These are phyloP conservation scores for Erinaceus europaeus DNA, from an alignment of 2,113 vertebrate genomes.

Conservation along the genomic window DNA sequence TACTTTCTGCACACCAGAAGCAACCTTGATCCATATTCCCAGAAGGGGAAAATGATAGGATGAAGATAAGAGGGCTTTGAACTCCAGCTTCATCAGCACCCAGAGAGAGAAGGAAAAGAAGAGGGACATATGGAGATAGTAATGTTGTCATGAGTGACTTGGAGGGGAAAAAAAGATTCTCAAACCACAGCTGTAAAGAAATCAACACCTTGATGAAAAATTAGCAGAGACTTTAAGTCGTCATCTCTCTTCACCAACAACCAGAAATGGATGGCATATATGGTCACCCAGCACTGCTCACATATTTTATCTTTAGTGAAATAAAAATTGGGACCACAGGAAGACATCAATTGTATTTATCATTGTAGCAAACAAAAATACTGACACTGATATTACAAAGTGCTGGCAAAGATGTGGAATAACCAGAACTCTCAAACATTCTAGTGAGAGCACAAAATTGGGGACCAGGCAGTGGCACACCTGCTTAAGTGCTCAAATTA, in stretches of 20 bases:
- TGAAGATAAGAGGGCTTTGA: too few relatives aligned
- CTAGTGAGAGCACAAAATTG: background rate
- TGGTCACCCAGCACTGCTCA: background rate
- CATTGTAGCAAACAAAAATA: conserved; percentile 28
- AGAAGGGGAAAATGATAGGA: too few relatives aligned
- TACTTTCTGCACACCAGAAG: too few relatives aligned
- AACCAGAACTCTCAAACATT: background rate
- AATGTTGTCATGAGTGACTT: too few relatives aligned
- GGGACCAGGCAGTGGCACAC: too few relatives aligned
- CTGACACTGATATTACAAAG: background rate
- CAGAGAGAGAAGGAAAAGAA: too few relatives aligned
- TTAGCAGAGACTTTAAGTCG: background rate
- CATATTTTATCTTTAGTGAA: background rate
- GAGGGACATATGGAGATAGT: too few relatives aligned
- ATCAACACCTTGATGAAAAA: conserved; percentile 3
- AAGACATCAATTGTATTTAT: background rate
- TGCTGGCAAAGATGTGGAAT: background rate
- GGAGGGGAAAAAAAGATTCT: too few relatives aligned
- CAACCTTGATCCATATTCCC: too few relatives aligned
- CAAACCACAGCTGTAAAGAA: too few relatives aligned
- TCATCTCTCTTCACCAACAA: background rate
- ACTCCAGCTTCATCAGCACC: too few relatives aligned
- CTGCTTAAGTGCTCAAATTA: too few relatives aligned
- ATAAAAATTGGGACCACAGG: background rate
- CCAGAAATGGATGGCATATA: background rate